Base-by-base conservation (phyloP, 1,140 invertebrate genomes). In the Melipona quadrifasciata region DNA sequence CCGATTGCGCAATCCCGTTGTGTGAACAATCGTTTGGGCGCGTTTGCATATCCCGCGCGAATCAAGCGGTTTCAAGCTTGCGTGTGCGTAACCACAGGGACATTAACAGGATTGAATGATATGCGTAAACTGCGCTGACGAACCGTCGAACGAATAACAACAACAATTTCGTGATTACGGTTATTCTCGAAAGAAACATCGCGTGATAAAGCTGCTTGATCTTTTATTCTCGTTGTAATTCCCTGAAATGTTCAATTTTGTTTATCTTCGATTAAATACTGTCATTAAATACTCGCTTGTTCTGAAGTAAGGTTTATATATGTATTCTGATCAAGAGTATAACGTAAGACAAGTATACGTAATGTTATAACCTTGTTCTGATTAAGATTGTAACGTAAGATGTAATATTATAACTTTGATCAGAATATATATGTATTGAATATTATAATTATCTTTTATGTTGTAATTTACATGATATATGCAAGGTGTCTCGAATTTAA, bases 1-100 rank as follows among this genome's bases (percentile, higher is more conserved):
- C 19, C 72, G 47, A 79, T 84, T 80, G 39, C 78, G 83, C 34
- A 84, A 80, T 67, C 67, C 27, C 70, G 31, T 53, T 39, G 70
- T 67, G 51, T 53, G 77, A 80, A 84, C 70, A 80, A 84, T 73
- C 58, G 83, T 73, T 24, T 47, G 47, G 27, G 39, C 21, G 61
- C 58, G 58, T 58, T 68, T 67, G 83, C 83, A 67, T 84, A 73
- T 72, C 83, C 67, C 17, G 21, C 24, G 58, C 34, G 78, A 73
- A 80, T 73, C 78, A 16, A 67, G 76, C 67, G 47, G 53, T 73
- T 80, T 80, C 61, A 19, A 64, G 58, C 1, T 24, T 31, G 70
- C 16, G 16, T 71, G 39, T 17, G 68, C 58, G 51, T 11, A 39
- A 47, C 78, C 78, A 12, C 70, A 47, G 16, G 10, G 55, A 57